Evolutionary conservation across 2,113 vertebrate species (phyloP).

Genomic region (Gopherus evgoodei): DNA sequence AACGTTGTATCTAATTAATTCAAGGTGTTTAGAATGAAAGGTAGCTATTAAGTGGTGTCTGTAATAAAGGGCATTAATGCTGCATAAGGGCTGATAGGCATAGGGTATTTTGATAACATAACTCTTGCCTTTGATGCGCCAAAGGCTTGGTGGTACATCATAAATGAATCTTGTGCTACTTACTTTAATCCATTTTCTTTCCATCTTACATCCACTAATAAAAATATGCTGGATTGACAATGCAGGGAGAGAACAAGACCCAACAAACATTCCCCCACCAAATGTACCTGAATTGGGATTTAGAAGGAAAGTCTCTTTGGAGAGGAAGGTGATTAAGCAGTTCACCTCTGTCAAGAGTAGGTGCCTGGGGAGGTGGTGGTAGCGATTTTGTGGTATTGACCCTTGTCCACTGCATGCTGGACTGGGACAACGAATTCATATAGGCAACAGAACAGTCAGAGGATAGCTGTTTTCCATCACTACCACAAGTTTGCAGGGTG

Average conservation of each 20-base stretch:
- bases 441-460: background rate
- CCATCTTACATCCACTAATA: background rate
- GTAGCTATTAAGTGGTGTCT: conserved; percentile 63
- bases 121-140: background rate
- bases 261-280: background rate
- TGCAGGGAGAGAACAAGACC: background rate
- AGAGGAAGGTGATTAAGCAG: background rate
- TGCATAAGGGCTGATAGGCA: conserved; percentile 4
- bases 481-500: background rate
- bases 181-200: background rate
- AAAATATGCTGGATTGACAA: background rate
- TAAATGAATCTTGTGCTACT: background rate
- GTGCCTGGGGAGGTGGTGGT: background rate
- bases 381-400: background rate
- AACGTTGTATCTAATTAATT: conserved; percentile 63
- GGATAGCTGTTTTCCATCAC: background rate
- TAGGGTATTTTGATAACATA: background rate
- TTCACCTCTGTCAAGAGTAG: background rate
- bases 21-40: conserved; percentile 70
- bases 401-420: background rate
- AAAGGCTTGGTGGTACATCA: background rate
- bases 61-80: conserved; percentile 48
- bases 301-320: background rate
- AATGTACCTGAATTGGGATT: background rate
- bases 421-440: background rate